These are phyloP conservation scores for Corvus moneduloides DNA, from an alignment of 2,113 vertebrate species.

Conservation along the genomic window DNA sequence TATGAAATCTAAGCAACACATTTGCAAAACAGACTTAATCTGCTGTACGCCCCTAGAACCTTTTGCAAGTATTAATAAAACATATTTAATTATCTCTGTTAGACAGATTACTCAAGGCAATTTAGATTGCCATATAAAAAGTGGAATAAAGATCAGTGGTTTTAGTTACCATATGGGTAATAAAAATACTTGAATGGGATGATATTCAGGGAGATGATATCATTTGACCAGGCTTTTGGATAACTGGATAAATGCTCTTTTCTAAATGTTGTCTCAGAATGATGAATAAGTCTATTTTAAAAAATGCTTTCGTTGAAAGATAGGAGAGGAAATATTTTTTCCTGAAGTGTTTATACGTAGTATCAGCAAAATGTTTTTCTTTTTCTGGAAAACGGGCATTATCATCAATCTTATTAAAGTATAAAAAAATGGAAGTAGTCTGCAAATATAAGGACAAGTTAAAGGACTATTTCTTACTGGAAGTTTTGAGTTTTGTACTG, in stretches of 20 bases:
- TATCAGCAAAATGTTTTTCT: constrained; percentile 36
- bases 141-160: background rate
- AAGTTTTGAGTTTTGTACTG: constrained; percentile 18
- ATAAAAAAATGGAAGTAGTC: constrained; percentile 6
- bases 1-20: background rate
- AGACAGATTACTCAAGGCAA: constrained; percentile 13
- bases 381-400: background rate
- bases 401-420: constrained; percentile 1
- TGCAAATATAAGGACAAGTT: constrained; percentile 14
- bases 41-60: background rate
- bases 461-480: background rate
- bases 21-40: background rate
- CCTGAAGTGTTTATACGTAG: background rate
- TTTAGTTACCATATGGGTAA: background rate
- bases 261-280: constrained; percentile 38
- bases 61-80: constrained; percentile 28
- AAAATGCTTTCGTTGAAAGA: constrained; percentile 18
- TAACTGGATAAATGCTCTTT: constrained; percentile 40
- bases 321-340: constrained; percentile 16
- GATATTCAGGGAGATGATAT: background rate
- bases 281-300: constrained; percentile 45
- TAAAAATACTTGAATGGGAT: constrained; percentile 41
- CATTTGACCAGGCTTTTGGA: constrained; percentile 21
- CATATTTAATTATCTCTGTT: constrained; percentile 16
- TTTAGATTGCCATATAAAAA: constrained; percentile 11